phyloP scores from a whole-genome alignment of 2,888 invertebrate species.

The Scaptomyza parva region DNA sequence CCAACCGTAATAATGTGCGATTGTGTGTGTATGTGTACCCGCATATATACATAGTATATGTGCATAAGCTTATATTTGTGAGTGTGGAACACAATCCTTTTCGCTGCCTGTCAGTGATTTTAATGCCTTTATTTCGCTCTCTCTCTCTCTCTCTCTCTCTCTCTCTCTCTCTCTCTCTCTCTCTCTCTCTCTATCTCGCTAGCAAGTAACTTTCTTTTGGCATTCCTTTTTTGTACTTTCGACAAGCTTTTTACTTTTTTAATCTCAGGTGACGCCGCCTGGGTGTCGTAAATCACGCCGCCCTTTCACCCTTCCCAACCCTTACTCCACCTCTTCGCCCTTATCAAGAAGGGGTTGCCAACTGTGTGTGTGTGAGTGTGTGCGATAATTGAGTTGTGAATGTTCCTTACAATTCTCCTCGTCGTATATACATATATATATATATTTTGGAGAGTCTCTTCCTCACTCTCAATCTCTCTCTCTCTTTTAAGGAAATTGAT shows the following conservation, averaged over 20 bases:
- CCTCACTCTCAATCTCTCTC: constrained; percentile 6
- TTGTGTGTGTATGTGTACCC: constrained; percentile 20
- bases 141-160: no score
- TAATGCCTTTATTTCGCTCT: constrained; percentile 82
- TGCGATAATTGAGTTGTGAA: constrained; percentile 79
- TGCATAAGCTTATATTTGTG: constrained; percentile 25
- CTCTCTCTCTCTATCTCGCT: constrained; percentile 34
- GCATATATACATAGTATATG: constrained; percentile 10
- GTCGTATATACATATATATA: constrained; percentile 2
- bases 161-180: constrained; percentile 75
- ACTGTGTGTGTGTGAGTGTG: constrained; percentile 47
- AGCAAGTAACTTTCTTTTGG: constrained; percentile 62
- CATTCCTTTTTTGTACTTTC: constrained; percentile 67
- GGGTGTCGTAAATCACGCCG: constrained; percentile 83
- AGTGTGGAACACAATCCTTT: constrained; percentile 75
- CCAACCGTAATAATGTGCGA: constrained; percentile 41
- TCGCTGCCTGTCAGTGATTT: constrained; percentile 81
- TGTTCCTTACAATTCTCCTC: constrained; percentile 52
- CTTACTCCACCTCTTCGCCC: constrained; percentile 4
- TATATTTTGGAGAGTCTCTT: constrained; percentile 28
- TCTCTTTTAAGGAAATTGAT: constrained; percentile 68
- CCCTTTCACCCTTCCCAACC: constrained; percentile 38
- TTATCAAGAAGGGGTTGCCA: constrained; percentile 56
- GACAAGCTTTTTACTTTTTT: constrained; percentile 82
- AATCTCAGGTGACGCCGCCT: constrained; percentile 85